These are phyloP conservation scores for Tetramorium alpestre DNA, from an alignment of 1,140 invertebrate species.

Conservation along the genomic window DNA sequence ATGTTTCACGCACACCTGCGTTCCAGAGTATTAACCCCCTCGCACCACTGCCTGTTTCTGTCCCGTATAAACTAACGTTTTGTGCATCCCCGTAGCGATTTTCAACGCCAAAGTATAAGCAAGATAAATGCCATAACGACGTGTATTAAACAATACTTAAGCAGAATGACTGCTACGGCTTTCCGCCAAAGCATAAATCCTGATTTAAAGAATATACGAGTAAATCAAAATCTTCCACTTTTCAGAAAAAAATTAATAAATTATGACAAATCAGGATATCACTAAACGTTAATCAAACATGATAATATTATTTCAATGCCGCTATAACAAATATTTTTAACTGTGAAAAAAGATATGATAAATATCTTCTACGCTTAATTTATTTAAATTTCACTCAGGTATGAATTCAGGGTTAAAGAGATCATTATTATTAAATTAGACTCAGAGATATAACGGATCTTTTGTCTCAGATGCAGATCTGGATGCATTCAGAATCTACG, in stretches of 20 bases:
- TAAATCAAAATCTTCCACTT: not conserved
- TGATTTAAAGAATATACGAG: not conserved
- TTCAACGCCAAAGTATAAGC: constrained; percentile 48
- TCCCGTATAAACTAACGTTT: constrained; percentile 35
- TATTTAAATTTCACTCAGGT: not conserved
- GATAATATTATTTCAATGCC: not conserved
- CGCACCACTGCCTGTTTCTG: not conserved
- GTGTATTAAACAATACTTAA: constrained; percentile 52
- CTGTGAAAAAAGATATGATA: not conserved
- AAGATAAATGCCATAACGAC: constrained; percentile 56
- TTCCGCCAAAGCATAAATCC: constrained; percentile 32
- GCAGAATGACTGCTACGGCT: constrained; percentile 5
- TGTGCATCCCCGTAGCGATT: constrained; percentile 32
- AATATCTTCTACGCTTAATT: not conserved
- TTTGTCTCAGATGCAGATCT: not conserved
- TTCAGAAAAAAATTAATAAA: constrained; percentile 1
- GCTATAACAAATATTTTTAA: not conserved
- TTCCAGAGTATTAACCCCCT: constrained; percentile 37
- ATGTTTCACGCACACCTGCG: constrained; percentile 61
- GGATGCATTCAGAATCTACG: not conserved
- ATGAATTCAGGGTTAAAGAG: constrained; percentile 35
- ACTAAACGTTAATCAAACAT: not conserved
- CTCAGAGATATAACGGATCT: not conserved
- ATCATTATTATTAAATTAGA: constrained; percentile 2
- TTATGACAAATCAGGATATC: not conserved